Percentiles rank a stretch among this genome's conserved stretches.
phyloP scores from a whole-genome alignment of 2,888 invertebrate genomes.

The Thumatha senex region DNA sequence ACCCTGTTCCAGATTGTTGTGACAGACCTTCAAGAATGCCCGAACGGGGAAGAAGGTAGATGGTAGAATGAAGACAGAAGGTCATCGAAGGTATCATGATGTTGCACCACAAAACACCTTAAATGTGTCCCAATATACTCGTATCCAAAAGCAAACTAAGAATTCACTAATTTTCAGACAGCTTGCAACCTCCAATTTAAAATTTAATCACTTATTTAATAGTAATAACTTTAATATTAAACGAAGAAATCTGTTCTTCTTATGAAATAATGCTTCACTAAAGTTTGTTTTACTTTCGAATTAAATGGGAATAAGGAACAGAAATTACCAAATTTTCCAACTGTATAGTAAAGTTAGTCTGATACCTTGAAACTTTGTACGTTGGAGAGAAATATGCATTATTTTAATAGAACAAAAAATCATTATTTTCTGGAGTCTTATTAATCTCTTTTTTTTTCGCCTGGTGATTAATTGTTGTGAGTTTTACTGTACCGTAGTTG shows the following conservation, averaged over 20 bases:
- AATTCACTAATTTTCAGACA: not conserved
- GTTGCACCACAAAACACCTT: no score
- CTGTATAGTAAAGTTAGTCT: not conserved
- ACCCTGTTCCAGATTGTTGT: no score
- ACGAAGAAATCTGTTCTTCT: conserved; percentile 14
- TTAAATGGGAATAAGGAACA: conserved; percentile 28
- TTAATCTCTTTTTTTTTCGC: no score
- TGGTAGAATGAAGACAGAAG: no score
- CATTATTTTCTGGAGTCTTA: no score
- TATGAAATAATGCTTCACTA: conserved; percentile 25
- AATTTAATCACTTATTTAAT: conserved; percentile 4
- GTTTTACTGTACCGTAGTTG: no score
- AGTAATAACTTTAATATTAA: conserved; percentile 8
- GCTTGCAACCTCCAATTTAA: not conserved
- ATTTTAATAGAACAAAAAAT: not conserved
- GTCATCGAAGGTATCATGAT: no score
- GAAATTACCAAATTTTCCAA: conserved; percentile 11
- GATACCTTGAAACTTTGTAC: conserved; percentile 1
- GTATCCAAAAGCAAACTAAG: not conserved
- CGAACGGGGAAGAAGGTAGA: no score
- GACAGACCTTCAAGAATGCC: no score
- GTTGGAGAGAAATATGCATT: not conserved
- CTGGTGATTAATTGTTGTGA: no score
- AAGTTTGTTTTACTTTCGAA: conserved; percentile 19
- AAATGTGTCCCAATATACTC: no score